Percentiles rank a stretch among this genome's conserved stretches.
phyloP scores from a whole-genome alignment of 2,113 vertebrate species.

The Carassius auratus region DNA sequence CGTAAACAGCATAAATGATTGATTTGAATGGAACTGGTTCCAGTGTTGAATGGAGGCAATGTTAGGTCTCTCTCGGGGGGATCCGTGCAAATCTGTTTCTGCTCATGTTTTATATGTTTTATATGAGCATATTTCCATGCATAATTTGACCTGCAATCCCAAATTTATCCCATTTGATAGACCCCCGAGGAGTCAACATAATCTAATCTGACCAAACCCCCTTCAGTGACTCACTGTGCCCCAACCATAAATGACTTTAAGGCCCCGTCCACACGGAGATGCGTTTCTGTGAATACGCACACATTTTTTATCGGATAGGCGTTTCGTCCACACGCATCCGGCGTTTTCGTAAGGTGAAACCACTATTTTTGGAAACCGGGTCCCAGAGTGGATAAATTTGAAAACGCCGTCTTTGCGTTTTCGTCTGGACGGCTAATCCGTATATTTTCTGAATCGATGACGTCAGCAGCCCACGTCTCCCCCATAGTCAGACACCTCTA shows the following conservation, averaged over 20 bases:
- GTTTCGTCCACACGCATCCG: too few species aligned
- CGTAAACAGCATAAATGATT: slow-evolving; percentile 33
- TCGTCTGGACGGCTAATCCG: too few species aligned
- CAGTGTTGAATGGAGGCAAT: not conserved
- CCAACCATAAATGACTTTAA: slow-evolving; percentile 23
- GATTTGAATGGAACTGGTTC: slow-evolving; percentile 10
- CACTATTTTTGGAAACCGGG: too few species aligned
- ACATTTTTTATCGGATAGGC: too few species aligned
- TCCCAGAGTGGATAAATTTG: too few species aligned
- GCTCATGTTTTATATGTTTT: slow-evolving; percentile 13
- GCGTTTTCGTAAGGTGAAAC: too few species aligned
- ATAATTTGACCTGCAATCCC: slow-evolving; percentile 31
- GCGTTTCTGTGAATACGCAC: too few species aligned
- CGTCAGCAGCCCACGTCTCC: too few species aligned
- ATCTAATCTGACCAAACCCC: slow-evolving; percentile 40
- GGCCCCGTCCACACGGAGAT: too few species aligned
- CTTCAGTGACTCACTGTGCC: slow-evolving; percentile 1
- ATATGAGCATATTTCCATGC: not conserved
- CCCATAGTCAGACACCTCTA: too few species aligned
- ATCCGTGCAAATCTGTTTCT: slow-evolving; percentile 24
- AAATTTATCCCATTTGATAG: slow-evolving; percentile 28
- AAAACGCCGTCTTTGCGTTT: too few species aligned
- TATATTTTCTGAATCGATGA: too few species aligned
- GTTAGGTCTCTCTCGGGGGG: not conserved
- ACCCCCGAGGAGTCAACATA: slow-evolving; percentile 47